Conservation (phyloP, 2,113 vertebrate species). For the Bagarius yarrelli region DNA sequence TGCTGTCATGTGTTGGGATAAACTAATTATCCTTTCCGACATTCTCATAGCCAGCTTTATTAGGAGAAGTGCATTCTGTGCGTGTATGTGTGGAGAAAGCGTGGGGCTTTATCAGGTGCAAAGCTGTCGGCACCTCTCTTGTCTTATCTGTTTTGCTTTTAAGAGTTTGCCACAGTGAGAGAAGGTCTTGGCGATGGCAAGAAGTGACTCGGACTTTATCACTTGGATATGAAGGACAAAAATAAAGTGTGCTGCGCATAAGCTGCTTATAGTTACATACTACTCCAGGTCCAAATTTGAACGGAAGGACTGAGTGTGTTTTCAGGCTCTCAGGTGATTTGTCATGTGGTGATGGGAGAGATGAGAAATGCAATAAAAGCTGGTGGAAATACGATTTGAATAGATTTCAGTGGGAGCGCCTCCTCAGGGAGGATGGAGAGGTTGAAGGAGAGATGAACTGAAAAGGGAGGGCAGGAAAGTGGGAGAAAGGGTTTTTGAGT, state of each 20-base stretch:
- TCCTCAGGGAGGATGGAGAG: constrained; percentile 65
- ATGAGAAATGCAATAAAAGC: constrained; percentile 79
- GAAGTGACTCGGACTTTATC: constrained; percentile 39
- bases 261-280: constrained; percentile 46
- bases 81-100: constrained; percentile 27
- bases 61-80: constrained; percentile 65
- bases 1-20: constrained; percentile 83
- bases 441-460: constrained; percentile 52
- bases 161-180: constrained; percentile 42
- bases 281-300: constrained; percentile 38
- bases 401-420: constrained; percentile 74
- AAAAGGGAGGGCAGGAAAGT: neutral
- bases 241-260: constrained; percentile 41
- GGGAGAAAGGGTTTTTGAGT: neutral
- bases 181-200: constrained; percentile 26
- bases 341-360: constrained; percentile 76
- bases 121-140: constrained; percentile 45
- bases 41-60: constrained; percentile 75
- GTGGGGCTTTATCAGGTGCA: constrained; percentile 40
- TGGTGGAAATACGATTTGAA: constrained; percentile 78
- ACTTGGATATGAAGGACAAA: constrained; percentile 43
- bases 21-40: constrained; percentile 85
- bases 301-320: constrained; percentile 54
- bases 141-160: constrained; percentile 50
- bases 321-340: constrained; percentile 72